Conservation (phyloP, 2,797 vertebrate genomes). For the Adelosebastes latens region DNA sequence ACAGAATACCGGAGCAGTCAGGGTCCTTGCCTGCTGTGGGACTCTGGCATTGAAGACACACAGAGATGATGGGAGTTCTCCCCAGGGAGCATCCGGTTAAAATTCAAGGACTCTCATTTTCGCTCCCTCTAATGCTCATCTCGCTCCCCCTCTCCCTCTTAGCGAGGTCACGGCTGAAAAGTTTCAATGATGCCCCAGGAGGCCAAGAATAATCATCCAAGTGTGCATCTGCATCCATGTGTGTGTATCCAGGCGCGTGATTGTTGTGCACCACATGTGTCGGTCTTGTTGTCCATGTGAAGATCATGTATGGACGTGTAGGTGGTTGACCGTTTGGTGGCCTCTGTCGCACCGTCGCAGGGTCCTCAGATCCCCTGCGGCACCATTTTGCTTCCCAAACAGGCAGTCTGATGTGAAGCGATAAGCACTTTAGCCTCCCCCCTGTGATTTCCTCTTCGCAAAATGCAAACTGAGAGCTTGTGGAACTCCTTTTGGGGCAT, state of each 20-base stretch:
- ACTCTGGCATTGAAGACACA: conserved; percentile 53
- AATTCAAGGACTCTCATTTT: conserved; percentile 73
- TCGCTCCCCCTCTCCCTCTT: conserved; percentile 45
- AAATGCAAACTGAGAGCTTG: conserved; percentile 14
- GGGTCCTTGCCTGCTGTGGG: conserved; percentile 43
- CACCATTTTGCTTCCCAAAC: conserved; percentile 17
- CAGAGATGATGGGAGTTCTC: conserved; percentile 61
- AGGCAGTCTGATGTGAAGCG: background rate
- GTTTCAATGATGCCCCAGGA: conserved; percentile 67
- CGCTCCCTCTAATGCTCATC: conserved; percentile 47
- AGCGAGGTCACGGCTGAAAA: conserved; percentile 72
- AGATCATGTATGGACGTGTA: conserved; percentile 18
- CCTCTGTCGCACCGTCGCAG: background rate
- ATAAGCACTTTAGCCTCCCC: conserved; percentile 8
- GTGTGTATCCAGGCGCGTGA: conserved; percentile 52
- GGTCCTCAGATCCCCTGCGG: conserved; percentile 15
- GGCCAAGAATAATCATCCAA: conserved; percentile 54
- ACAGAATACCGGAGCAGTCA: conserved; percentile 37
- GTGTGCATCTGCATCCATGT: conserved; percentile 58
- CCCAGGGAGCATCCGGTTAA: conserved; percentile 60
- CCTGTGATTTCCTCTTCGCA: conserved; percentile 2
- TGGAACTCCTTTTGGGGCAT: conserved; percentile 17
- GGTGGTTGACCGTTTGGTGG: conserved; percentile 7
- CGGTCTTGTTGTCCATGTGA: background rate
- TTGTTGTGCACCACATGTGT: conserved; percentile 35